Base-by-base conservation (phyloP, 2,888 invertebrate species). In the Drosophila paranaensis region DNA sequence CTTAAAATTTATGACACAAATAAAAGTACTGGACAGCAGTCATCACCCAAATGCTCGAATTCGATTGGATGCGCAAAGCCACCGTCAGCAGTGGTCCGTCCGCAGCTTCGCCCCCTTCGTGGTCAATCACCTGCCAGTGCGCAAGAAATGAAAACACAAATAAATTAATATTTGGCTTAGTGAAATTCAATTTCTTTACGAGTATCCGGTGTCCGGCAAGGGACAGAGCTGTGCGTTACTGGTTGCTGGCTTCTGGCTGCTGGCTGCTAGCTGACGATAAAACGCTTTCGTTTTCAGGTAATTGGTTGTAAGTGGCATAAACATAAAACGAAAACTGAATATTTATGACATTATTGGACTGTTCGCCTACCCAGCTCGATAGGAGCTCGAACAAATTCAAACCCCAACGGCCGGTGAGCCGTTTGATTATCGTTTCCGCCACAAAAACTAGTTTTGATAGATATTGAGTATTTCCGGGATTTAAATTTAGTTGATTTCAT, bases 271-370 rank as follows among this genome's bases (percentile, higher is more conserved):
- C 70, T 74, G 68, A 69, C 87, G 89, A 85, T 85, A 85, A 85
- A 88, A 85, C 79, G 89, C 86, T 83, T 85, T 89, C 84, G 88
- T 75, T 89, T 81, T 87, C 88, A 83, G 84, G 84, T 88, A 89
- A 87, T 88, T 88, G 89, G 87, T 88, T 88, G 87, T 84, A 84
- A 88, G 86, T 86, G 86, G 86, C 75, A 86, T 82, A 86, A 86
- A 76, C 83, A 82, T 84, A 79, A 88, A 85, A 79, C 79, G 73
- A 68, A 81, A 78, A 79, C 62, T 77, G 77, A 79, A 79, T 77
- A 80, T 79, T 79, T 79, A 79, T 69, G 73, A 73, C 68, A 83
- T 68, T 76, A 83, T 68, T 72, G 42, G 56, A 51, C 50, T 45
- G 37, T 16, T 42, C 45, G 58, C 74, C 66, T 56, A 56, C 63